Percentiles rank a stretch among this genome's conserved stretches.
These are phyloP conservation scores for Mastigias papua DNA, from an alignment of 30 jellyfish, hydroid and myxozoan species.

Conservation along the genomic window DNA sequence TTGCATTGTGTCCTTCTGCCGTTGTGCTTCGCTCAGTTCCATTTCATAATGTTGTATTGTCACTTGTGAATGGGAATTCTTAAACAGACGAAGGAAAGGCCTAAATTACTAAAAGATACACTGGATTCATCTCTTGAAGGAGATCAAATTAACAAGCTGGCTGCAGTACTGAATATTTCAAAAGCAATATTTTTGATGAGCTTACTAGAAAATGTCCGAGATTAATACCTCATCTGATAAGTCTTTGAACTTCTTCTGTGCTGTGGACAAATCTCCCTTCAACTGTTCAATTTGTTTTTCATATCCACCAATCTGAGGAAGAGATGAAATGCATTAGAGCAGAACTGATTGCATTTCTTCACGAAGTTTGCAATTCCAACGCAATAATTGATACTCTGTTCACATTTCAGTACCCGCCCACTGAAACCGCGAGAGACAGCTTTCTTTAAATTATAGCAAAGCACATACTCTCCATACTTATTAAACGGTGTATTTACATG, in stretches of 20 bases:
- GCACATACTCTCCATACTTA: too few relatives aligned
- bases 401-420: too few relatives aligned
- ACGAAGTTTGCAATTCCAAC: too few relatives aligned
- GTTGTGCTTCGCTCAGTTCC: constrained; percentile 81
- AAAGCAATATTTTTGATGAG: neutral
- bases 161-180: too few relatives aligned
- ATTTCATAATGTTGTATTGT: constrained; percentile 74
- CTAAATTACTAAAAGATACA: neutral
- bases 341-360: too few relatives aligned
- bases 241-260: constrained; percentile 51
- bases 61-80: constrained; percentile 66
- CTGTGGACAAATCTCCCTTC: constrained; percentile 39
- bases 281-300: constrained; percentile 45
- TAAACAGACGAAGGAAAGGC: neutral
- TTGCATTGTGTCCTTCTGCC: constrained; percentile 59
- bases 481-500: too few relatives aligned
- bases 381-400: too few relatives aligned
- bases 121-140: too few relatives aligned
- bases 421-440: too few relatives aligned
- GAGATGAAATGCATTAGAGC: too few relatives aligned
- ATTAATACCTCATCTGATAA: constrained; percentile 33
- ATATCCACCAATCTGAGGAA: constrained; percentile 47
- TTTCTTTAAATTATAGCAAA: too few relatives aligned
- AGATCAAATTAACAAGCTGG: too few relatives aligned
- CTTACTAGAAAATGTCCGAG: neutral